Evolutionary conservation across 2,888 invertebrate genomes (phyloP), one percentile per base, ranked within the genome.

Genomic region (Epistrophe eligans): DNA sequence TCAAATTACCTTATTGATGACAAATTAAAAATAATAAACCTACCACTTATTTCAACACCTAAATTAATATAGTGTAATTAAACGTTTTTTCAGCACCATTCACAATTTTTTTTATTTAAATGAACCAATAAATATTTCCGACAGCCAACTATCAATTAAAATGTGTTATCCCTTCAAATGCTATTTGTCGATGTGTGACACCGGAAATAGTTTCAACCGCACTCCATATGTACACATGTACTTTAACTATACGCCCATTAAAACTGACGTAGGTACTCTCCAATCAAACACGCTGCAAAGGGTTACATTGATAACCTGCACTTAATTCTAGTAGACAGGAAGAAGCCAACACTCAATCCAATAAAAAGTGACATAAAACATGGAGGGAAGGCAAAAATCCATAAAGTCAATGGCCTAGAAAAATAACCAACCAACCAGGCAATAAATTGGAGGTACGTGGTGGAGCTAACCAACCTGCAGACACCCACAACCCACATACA

Each of bases 401-500:
- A 74, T 52, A 71, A 80, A 84, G 71, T 76, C 84, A 84, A 79
- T 79, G 84, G 83, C 67, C 79, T 74, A 84, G 83, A 84, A 84
- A 64, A 74, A 71, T 52, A 76, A 50, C 60, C 80, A 77, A 50
- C 60, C 80, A 72, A 66, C 84, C 71, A 72, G 52, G 72, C 60
- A 55, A 79, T 72, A 45, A 57, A 76, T 76, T 62, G 66, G 19
- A 64, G n/a, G 17, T 17, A 24, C 58, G 48, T 74, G 62, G 62
- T 43, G 10, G 9, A 43, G 48, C 58, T 38, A 11, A 38, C 48
- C 43, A 57, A 64, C 43, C 40, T 35, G 35, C 0, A 35, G 45
- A 62, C 74, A 62, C 62, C 67, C 57, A 79, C 43, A 50, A 35
- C 35, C 35, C 35, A 32, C 32, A 35, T 35, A 8, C 0, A 35